Base-by-base conservation (phyloP, 1,140 invertebrate genomes). In the Brachionus rotundiformis region DNA sequence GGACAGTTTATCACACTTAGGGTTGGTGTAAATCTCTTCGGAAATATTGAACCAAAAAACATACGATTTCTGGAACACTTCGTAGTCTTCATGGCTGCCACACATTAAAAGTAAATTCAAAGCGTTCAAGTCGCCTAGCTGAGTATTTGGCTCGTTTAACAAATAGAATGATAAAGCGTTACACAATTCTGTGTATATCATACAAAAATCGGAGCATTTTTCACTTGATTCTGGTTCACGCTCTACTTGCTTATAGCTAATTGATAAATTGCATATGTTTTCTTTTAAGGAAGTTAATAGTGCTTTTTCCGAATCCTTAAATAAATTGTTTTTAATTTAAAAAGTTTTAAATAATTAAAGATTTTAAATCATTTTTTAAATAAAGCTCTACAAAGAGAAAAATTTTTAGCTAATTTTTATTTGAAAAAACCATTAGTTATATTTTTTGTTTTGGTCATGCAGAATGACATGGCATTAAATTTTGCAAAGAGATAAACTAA, bases 81-180 rank as follows among this genome's bases (percentile, higher is more conserved):
- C 95, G 90, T 96, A 98, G 88, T 98, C 95, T 88, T 98, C 95
- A 90, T 98, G 95, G 0, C 94, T 94, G 44, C 95, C 93, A 89
- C 96, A 97, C 7, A 93, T 91, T 10, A 98, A 89, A 33, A 97
- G 91, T 84, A 96, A 89, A 86, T 98, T 94, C 75, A 99, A 88
- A 11, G 93, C 91, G 86, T 93, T 92, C 39, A 97, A 90, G 31
- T 94, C 92, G 87, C 95, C 90, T 39, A 90, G 85, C 85, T 87
- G 87, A 89, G 84, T 54, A 84, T 84, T 49, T 82, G 25, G 54
- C 76, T 77, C n/a, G 68, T 82, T 36, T 81, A 82, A 41, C n/a
- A 65, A 81, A 36, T 82, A 80, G 49, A 82, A 80, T n/a, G 36
- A n/a, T 29, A 82, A 76, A 25, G 76, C 47, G 41, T 79, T 79